A percentile compares a stretch with the other conserved stretches of the same genome.
Evolutionary conservation across 2,797 vertebrate species (phyloP).

Genomic region (Eulemur albifrons): DNA sequence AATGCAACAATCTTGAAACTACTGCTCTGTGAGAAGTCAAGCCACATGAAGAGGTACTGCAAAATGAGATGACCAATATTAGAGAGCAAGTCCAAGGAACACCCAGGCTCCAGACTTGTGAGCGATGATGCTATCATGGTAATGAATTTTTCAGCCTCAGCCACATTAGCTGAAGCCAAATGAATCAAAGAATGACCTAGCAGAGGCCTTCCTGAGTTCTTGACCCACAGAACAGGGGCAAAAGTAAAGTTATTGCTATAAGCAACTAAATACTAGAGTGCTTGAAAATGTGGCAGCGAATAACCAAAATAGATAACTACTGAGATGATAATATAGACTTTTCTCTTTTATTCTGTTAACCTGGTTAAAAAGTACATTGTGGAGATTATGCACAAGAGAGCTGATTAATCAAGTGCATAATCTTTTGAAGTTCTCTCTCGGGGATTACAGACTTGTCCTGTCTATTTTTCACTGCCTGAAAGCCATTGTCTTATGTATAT

Average conservation of each 20-base stretch:
- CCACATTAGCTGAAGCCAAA: background rate
- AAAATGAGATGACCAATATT: background rate
- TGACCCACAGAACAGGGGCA: background rate
- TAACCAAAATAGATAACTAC: background rate
- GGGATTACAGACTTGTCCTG: background rate
- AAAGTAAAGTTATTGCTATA: background rate
- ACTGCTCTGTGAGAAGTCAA: background rate
- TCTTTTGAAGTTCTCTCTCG: background rate
- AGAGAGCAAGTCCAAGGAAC: background rate
- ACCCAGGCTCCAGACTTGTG: background rate
- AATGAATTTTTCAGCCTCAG: background rate
- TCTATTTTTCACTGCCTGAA: background rate
- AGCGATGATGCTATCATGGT: background rate
- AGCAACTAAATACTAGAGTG: background rate
- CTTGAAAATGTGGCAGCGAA: background rate
- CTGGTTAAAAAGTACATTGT: background rate
- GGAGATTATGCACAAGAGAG: background rate
- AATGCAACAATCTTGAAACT: background rate
- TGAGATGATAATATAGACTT: background rate
- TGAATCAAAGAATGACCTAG: background rate
- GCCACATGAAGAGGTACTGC: background rate
- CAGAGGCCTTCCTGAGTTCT: background rate
- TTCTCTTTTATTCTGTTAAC: background rate
- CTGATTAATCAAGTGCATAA: background rate
- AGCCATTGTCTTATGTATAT: background rate